phyloP scores from a whole-genome alignment of 1,140 invertebrate species.

The Metopolophium dirhodum region DNA sequence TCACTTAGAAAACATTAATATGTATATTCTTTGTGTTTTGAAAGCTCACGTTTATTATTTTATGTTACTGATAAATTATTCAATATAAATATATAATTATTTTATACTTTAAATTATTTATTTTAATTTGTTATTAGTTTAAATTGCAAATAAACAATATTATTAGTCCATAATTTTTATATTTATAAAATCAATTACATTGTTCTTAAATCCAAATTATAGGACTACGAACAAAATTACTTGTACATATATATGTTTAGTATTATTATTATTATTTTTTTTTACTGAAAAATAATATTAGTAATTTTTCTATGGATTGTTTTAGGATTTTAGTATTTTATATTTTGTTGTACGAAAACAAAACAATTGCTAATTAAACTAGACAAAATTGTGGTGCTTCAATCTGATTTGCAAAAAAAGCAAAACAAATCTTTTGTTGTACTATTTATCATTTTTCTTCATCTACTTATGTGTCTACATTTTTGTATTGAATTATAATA shows the following conservation, averaged over 20 bases:
- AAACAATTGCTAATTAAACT: conserved; percentile 24
- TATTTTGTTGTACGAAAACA: conserved; percentile 48
- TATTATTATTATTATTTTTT: conserved; percentile 40
- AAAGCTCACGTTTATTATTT: conserved; percentile 49
- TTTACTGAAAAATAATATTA: conserved; percentile 47
- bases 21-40: conserved; percentile 46
- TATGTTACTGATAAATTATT: conserved; percentile 53
- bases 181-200: conserved; percentile 22
- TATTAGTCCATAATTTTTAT: conserved; percentile 50
- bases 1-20: conserved; percentile 38
- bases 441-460: conserved; percentile 35
- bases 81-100: conserved; percentile 49
- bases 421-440: conserved; percentile 41
- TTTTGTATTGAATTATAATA: conserved; percentile 53
- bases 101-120: conserved; percentile 55
- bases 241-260: conserved; percentile 23
- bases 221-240: conserved; percentile 8
- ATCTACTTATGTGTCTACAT: conserved; percentile 43
- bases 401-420: conserved; percentile 3
- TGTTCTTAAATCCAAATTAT: conserved; percentile 26
- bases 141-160: conserved; percentile 55
- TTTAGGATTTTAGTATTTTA: conserved; percentile 49
- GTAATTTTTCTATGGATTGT: conserved; percentile 46
- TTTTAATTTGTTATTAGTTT: conserved; percentile 56
- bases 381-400: conserved; percentile 49